A percentile compares a stretch with the other conserved stretches of the same genome.
Conservation (phyloP, 1,140 invertebrate genomes). For the Dryas iulia region DNA sequence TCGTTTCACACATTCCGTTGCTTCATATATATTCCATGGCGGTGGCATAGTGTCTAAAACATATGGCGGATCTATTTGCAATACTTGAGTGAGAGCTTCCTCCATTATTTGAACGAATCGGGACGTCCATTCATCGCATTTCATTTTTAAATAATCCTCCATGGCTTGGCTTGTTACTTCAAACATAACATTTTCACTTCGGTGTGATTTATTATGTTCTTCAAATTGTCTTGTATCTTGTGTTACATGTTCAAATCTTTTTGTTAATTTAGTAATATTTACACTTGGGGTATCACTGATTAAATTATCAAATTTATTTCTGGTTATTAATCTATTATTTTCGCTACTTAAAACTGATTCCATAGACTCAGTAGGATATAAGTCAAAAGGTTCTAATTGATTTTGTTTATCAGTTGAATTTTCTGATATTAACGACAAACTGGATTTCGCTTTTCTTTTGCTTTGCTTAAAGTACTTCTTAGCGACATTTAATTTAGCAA, state of each 20-base stretch:
- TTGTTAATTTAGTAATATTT: background rate
- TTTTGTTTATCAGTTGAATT: background rate
- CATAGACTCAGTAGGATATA: background rate
- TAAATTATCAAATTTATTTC: background rate
- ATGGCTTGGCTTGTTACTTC: constrained; percentile 48
- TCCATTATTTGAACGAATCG: constrained; percentile 71
- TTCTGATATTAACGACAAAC: background rate
- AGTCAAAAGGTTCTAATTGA: background rate
- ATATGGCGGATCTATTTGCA: constrained; percentile 41
- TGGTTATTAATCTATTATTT: background rate
- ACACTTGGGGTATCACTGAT: background rate
- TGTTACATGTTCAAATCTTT: background rate
- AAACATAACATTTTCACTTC: constrained; percentile 51
- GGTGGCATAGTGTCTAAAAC: constrained; percentile 39
- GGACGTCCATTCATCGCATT: constrained; percentile 61
- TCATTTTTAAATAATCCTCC: constrained; percentile 49
- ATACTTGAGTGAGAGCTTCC: constrained; percentile 54
- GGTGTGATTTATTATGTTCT: background rate
- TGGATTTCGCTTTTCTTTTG: background rate
- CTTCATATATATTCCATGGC: constrained; percentile 60
- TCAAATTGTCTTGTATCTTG: background rate
- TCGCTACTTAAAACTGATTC: background rate
- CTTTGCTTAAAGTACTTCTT: background rate
- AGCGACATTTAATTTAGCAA: background rate
- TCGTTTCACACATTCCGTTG: constrained; percentile 51